These are phyloP conservation scores for Melanchra persicariae DNA, from an alignment of 2,888 invertebrate genomes.

Conservation along the genomic window DNA sequence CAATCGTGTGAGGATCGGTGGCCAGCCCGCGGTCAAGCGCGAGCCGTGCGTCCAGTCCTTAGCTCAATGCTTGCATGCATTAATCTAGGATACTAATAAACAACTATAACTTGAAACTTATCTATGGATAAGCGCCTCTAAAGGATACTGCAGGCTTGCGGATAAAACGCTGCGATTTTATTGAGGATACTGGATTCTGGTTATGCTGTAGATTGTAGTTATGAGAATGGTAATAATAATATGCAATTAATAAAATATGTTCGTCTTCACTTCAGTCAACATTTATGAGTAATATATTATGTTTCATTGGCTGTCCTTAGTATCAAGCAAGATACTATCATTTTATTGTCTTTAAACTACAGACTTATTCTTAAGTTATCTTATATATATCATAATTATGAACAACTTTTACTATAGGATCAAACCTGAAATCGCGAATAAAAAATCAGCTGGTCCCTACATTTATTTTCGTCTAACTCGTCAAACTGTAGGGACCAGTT, in stretches of 20 bases:
- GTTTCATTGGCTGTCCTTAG: too few relatives aligned
- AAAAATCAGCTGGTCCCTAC: too few relatives aligned
- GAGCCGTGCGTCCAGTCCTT: constrained; percentile 21
- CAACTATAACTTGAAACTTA: constrained; percentile 63
- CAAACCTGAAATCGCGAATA: too few relatives aligned
- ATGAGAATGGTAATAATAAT: not conserved
- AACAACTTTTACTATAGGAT: too few relatives aligned
- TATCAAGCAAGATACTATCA: too few relatives aligned
- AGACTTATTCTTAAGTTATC: too few relatives aligned
- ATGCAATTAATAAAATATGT: not conserved
- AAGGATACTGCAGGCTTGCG: constrained; percentile 33
- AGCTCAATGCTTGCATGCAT: constrained; percentile 68
- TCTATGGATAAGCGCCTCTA: constrained; percentile 53
- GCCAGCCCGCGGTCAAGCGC: constrained; percentile 35
- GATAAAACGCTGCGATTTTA: constrained; percentile 35
- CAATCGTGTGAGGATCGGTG: constrained; percentile 46
- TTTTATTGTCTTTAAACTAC: not conserved
- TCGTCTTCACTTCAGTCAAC: too few relatives aligned
- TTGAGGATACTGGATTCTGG: not conserved
- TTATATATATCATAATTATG: too few relatives aligned
- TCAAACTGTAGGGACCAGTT: too few relatives aligned
- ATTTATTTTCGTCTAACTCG: too few relatives aligned
- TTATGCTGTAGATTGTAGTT: constrained; percentile 6
- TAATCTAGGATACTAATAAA: constrained; percentile 73
- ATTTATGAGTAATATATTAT: too few relatives aligned